Percentiles rank a stretch among this genome's conserved stretches.
Evolutionary conservation across 2,797 vertebrate genomes (phyloP).

Genomic region (Leucoraja ocellata): DNA sequence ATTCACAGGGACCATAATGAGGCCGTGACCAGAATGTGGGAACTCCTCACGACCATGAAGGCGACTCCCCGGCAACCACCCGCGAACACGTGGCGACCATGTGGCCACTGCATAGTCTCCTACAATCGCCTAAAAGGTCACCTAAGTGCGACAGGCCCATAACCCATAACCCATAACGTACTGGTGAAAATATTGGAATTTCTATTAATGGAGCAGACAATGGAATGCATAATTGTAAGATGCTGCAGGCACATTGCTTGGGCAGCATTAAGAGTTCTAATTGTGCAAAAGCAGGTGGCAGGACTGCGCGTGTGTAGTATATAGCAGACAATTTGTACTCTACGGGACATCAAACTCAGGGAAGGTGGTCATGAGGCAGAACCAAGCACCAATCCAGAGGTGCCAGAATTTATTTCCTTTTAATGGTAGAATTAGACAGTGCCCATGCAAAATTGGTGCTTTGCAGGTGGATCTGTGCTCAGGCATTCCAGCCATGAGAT

Average conservation of each 20-base stretch:
- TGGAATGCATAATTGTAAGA: neutral
- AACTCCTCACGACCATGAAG: no score
- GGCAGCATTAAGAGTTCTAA: neutral
- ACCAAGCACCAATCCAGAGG: neutral
- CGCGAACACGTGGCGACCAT: no score
- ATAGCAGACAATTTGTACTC: neutral
- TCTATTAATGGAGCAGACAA: neutral
- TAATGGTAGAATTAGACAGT: no score
- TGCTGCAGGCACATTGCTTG: neutral
- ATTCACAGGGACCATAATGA: no score
- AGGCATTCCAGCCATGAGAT: neutral
- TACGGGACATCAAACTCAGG: neutral
- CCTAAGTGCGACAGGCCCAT: no score
- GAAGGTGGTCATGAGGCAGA: neutral
- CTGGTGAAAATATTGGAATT: neutral
- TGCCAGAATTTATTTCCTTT: neutral
- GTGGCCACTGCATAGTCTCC: no score
- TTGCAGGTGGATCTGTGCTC: neutral
- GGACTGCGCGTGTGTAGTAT: neutral
- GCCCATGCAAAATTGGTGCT: neutral
- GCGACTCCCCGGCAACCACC: no score
- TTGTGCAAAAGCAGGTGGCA: neutral
- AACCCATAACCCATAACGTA: neutral
- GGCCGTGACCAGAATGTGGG: no score
- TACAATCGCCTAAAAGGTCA: no score